These are phyloP conservation scores for Grammomys surdaster DNA, from an alignment of 2,113 vertebrate genomes.

Conservation along the genomic window DNA sequence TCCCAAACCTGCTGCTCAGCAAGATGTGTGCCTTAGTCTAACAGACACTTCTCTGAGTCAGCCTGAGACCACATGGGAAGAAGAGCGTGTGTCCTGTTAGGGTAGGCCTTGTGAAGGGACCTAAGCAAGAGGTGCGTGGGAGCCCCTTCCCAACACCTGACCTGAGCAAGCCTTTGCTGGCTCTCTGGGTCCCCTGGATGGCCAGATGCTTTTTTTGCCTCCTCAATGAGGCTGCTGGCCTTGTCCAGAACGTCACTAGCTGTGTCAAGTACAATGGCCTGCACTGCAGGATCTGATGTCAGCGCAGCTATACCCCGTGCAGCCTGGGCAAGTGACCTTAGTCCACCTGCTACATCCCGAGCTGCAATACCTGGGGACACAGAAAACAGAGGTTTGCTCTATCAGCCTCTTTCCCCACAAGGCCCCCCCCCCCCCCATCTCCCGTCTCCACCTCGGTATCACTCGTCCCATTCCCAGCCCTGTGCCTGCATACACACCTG, in stretches of 20 bases:
- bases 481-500: slow-evolving; percentile 88
- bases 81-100: neutral
- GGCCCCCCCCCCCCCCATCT: neutral
- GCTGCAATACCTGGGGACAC: slow-evolving; percentile 92
- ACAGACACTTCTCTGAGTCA: neutral
- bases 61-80: neutral
- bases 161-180: slow-evolving; percentile 97
- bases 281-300: slow-evolving; percentile 89
- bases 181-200: slow-evolving; percentile 95
- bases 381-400: neutral
- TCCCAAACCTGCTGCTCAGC: neutral
- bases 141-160: slow-evolving; percentile 71
- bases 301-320: slow-evolving; percentile 94
- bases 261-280: slow-evolving; percentile 93
- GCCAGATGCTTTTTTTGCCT: slow-evolving; percentile 94
- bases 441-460: neutral
- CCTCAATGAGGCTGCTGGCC: slow-evolving; percentile 95
- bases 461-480: accelerated
- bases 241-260: slow-evolving; percentile 96
- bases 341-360: slow-evolving; percentile 95
- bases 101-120: neutral
- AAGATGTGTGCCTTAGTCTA: neutral
- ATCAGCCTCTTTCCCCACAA: neutral
- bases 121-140: neutral
- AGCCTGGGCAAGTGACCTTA: slow-evolving; percentile 92